Percentiles rank a stretch among this genome's conserved stretches.
Evolutionary conservation across 1,140 invertebrate genomes (phyloP).

Genomic region (Melanaphis sacchari): DNA sequence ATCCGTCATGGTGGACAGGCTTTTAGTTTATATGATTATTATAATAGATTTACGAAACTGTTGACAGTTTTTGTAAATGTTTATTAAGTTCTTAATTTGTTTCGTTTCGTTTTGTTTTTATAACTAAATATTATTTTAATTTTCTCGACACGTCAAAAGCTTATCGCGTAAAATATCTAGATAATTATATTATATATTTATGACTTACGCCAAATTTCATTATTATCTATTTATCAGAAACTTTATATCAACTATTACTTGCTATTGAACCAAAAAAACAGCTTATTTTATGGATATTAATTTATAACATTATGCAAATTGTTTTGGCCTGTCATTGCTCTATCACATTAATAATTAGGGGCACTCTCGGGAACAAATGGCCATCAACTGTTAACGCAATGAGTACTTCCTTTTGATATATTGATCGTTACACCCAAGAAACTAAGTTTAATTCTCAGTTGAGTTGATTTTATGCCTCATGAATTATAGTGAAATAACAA

Average conservation of each 20-base stretch:
- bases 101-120: not conserved
- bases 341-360: not conserved
- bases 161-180: too few species aligned
- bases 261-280: not conserved
- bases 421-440: not conserved
- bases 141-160: too few species aligned
- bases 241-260: not conserved
- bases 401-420: not conserved
- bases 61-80: not conserved
- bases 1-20: not conserved
- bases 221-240: not conserved
- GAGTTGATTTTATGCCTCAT: not conserved
- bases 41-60: not conserved
- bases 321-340: not conserved
- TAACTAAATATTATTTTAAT: not conserved
- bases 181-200: too few species aligned
- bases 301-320: not conserved
- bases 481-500: not conserved
- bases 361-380: not conserved
- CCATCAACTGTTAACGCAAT: not conserved
- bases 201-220: too few species aligned
- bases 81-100: not conserved
- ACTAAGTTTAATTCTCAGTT: not conserved
- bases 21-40: not conserved
- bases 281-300: not conserved